Evolutionary conservation across 53 echinoderm and acorn worm genomes (phyloP).

Genomic region (Patiria pectinifera): DNA sequence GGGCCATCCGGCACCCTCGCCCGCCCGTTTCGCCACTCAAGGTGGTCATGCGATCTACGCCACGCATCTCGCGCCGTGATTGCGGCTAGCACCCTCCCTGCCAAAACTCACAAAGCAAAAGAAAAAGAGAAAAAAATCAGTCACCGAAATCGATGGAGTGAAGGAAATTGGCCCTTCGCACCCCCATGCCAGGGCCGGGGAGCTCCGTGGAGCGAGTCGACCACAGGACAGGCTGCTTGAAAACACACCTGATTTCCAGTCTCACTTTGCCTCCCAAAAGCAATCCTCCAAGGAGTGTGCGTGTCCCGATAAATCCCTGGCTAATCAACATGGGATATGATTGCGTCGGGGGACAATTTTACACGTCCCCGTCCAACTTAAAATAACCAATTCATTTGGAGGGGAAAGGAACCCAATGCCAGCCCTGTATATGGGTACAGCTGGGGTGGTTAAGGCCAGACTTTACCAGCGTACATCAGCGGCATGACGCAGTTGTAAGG

Average conservation of each 20-base stretch:
- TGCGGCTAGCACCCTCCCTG: conserved; percentile 50
- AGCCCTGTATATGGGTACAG: background rate
- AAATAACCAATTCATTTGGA: conserved; percentile 59
- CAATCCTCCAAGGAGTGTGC: background rate
- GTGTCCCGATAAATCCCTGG: background rate
- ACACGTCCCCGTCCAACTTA: conserved; percentile 13
- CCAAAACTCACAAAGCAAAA: conserved; percentile 46
- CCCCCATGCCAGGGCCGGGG: background rate
- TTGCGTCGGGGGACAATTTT: conserved; percentile 46
- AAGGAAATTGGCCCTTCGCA: conserved; percentile 46
- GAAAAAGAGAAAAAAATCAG: background rate
- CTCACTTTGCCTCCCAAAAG: background rate
- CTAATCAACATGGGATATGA: background rate
- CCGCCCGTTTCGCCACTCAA: conserved; percentile 6
- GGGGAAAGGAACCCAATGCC: conserved; percentile 5
- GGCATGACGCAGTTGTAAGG: background rate
- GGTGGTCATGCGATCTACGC: conserved; percentile 61
- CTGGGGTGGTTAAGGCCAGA: background rate
- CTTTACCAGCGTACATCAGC: background rate
- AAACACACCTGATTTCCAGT: conserved; percentile 28
- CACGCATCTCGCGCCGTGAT: conserved; percentile 45
- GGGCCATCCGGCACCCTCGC: background rate
- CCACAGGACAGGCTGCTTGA: background rate
- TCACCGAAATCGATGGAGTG: conserved; percentile 50
- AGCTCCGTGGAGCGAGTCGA: conserved; percentile 2